A percentile compares a stretch with the other conserved stretches of the same genome.
These are phyloP conservation scores for Oreochromis aureus DNA, from an alignment of 2,113 vertebrate species.

Conservation along the genomic window DNA sequence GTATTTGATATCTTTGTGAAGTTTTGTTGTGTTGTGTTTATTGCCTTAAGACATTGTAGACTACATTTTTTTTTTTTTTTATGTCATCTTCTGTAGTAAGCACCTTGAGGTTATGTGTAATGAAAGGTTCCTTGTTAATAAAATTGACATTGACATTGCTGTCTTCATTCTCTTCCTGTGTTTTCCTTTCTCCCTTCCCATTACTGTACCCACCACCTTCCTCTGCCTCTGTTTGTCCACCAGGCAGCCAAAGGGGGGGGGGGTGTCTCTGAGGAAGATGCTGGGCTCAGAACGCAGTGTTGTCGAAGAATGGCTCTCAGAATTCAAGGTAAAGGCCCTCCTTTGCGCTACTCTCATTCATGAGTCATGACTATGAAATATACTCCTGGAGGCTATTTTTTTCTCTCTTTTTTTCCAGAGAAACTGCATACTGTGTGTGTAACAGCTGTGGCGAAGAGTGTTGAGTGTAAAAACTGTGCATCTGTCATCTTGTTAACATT, in stretches of 20 bases:
- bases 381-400: neutral
- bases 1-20: neutral
- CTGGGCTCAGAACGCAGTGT: slow-evolving; percentile 87
- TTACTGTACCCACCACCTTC: neutral
- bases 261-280: slow-evolving; percentile 80
- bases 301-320: slow-evolving; percentile 98
- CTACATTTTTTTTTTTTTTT: neutral
- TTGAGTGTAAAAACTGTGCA: neutral
- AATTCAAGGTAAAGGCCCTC: slow-evolving; percentile 91
- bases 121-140: neutral
- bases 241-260: slow-evolving; percentile 55
- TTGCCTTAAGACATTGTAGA: neutral
- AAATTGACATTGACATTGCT: neutral
- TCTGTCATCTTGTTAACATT: neutral
- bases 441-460: neutral
- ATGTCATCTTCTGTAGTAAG: neutral
- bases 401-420: neutral
- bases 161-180: neutral
- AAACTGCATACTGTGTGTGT: neutral
- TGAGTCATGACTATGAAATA: neutral
- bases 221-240: neutral
- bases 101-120: neutral
- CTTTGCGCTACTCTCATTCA: neutral
- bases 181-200: neutral
- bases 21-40: neutral